Conservation (phyloP, 2,797 vertebrate species). For the Novumbra hubbsi region DNA sequence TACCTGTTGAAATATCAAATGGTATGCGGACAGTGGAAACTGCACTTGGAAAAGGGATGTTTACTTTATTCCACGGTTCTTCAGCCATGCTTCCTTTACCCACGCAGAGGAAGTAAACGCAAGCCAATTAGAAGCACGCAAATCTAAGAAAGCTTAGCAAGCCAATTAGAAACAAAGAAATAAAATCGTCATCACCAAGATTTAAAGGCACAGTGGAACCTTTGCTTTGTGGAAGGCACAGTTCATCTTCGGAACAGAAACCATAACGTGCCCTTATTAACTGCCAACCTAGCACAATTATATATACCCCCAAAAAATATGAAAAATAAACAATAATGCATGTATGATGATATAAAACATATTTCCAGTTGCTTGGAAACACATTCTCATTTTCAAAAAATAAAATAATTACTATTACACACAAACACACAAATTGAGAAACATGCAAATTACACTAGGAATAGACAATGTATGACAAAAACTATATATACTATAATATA, state of each 20-base stretch:
- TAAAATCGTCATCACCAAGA: not conserved
- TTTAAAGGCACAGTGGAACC: constrained; percentile 9
- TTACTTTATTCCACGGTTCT: constrained; percentile 70
- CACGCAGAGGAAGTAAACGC: constrained; percentile 12
- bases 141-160: not conserved
- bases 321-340: not conserved
- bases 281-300: not conserved
- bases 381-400: not conserved
- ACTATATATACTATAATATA: not conserved
- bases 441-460: not conserved
- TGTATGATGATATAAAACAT: no score
- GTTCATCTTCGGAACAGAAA: not conserved
- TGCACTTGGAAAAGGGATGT: constrained; percentile 62
- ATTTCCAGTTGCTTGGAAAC: no score
- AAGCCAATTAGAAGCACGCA: constrained; percentile 40
- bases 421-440: not conserved
- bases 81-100: constrained; percentile 57
- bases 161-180: constrained; percentile 40
- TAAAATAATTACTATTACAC: not conserved
- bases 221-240: not conserved
- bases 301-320: not conserved
- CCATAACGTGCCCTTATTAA: not conserved
- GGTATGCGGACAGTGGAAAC: constrained; percentile 49
- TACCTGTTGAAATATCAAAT: constrained; percentile 59
- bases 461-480: no score